Base-by-base conservation (phyloP, 2,888 invertebrate species). In the Noctua janthina region DNA sequence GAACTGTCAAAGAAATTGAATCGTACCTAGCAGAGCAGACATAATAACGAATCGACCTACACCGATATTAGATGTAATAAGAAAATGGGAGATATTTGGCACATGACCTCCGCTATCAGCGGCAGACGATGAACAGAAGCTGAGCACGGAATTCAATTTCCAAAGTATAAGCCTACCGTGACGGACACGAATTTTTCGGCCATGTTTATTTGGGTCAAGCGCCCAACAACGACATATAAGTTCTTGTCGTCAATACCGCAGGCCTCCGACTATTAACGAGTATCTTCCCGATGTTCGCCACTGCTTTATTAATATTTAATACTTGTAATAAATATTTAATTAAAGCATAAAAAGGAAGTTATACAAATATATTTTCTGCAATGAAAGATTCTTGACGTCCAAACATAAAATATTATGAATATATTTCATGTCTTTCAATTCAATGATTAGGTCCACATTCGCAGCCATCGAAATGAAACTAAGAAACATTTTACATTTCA, bases 141-240 rank as follows among this genome's bases (percentile, higher is more conserved):
- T 88, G 89, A 91, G 88, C 87, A 89, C 89, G 88, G 89, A 93
- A 94, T 94, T 94, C 94, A 94, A 95, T 95, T 94, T 93, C 90
- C 91, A 93, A 92, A 94, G 92, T 94, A 92, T 91, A 92, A 93
- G 91, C 91, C 91, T 88, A 85, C 90, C 91, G 89, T 92, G 92
- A 92, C 90, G 89, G 91, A 91, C 91, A 90, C 90, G 90, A 92
- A 91, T 98, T 97, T 73, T 93, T 92, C 92, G 90, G 83, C 83
- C 90, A 88, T 94, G 95, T 95, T 95, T 95, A 95, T 95, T 95
- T 94, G 93, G 94, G 95, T 95, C 94, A 94, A 93, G 89, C 88
- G 88, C 68, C 86, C 91, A 90, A 92, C 91, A 92, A 91, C 90
- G 91, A 91, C 91, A 92, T 80, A 92, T 92, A 87, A 97, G 96